Percentiles rank a stretch among this genome's conserved stretches.
Conservation (phyloP, 2,888 invertebrate species). For the Imbricaverruca yamaguchii region DNA sequence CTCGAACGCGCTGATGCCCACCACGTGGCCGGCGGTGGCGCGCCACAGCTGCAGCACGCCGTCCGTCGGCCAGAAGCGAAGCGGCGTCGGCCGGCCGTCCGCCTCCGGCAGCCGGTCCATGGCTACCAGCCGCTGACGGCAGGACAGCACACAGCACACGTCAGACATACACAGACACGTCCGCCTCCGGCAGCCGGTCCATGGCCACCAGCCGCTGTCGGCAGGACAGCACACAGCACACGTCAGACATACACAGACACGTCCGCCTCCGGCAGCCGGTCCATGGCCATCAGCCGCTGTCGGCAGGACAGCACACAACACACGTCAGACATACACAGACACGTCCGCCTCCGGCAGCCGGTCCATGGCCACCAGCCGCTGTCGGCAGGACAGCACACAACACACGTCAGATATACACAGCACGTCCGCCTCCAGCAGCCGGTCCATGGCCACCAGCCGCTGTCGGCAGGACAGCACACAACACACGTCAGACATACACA, state of each 20-base stretch:
- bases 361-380: neutral
- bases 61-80: neutral
- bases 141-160: no score
- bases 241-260: neutral
- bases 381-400: no score
- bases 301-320: no score
- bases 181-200: neutral
- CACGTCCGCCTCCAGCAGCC: no score
- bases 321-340: no score
- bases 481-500: no score
- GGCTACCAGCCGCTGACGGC: neutral
- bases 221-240: no score
- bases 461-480: no score
- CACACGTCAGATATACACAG: no score
- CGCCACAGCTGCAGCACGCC: neutral
- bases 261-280: no score
- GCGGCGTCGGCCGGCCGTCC: neutral
- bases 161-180: no score
- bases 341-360: neutral
- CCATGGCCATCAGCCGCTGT: neutral
- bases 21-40: neutral
- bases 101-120: neutral
- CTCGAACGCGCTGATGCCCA: neutral
- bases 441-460: no score
- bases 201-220: neutral